Base-by-base conservation (phyloP, 1,140 invertebrate genomes). In the Microplitis demolitor region DNA sequence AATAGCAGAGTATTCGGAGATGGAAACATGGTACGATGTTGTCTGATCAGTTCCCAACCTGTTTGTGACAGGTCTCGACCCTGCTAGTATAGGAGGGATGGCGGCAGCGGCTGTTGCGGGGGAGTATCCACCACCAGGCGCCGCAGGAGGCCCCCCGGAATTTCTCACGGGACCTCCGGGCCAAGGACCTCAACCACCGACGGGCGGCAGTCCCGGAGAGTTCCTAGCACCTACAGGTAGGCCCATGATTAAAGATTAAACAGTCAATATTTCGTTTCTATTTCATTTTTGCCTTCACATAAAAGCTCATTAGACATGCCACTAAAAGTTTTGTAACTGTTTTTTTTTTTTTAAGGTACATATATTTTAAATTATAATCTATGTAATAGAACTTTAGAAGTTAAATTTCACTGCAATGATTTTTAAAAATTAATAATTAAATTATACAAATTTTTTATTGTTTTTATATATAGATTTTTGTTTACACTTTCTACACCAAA, bases 61-160 rank as follows among this genome's bases (percentile, higher is more conserved):
- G 78, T 85, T 86, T 81, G 90, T 91, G 78, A 90, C 91, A 81
- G 91, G 92, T 88, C 90, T 92, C 79, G 91, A 92, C 83, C 87
- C 87, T 54, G 88, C 89, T 66, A 91, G 90, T 72, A 90, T 91
- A 79, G 90, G 91, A 77, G 89, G 90, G 64, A 92, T 92, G 90
- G 90, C 83, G 86, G 92, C 80, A 89, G 91, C 86, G 83, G 89
- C 78, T 85, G 90, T 79, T 85, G 88, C 90, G 77, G 89, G 89
- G 75, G 91, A 92, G 76, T 91, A 91, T 78, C 89, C 89, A 81
- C 91, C 90, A 80, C 87, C 91, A 79, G 89, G 89, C 76, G 89
- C 90, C 78, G 85, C 87, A 78, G 88, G 88, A 71, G 89, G 87
- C 75, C 89, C 88, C 74, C 88, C 89, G 45, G 89, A 87, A 79